A percentile compares a stretch with the other conserved stretches of the same genome.
Conservation (phyloP, 1,140 invertebrate genomes). For the Drosophila arizonae region DNA sequence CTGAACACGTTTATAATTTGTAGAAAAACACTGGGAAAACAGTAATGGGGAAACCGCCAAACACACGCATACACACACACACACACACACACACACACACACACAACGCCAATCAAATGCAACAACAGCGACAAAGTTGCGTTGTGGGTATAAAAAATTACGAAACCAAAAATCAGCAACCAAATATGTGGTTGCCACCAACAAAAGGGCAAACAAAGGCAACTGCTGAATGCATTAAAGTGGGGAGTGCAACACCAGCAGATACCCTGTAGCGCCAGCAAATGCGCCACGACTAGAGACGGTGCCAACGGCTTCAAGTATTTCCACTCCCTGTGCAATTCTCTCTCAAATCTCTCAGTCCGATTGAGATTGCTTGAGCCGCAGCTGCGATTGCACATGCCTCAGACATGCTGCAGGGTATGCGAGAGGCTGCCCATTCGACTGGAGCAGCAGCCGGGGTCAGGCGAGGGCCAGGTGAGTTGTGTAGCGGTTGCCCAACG, state of each 20-base stretch:
- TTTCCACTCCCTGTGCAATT: no score
- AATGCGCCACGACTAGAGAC: no score
- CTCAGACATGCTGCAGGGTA: background rate
- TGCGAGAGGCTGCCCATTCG: background rate
- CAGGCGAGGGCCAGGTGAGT: slow-evolving; percentile 50
- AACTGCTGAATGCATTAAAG: slow-evolving; percentile 16
- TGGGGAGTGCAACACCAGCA: background rate
- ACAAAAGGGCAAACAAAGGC: slow-evolving; percentile 73
- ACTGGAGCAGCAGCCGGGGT: background rate
- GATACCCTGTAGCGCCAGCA: slow-evolving; percentile 4
- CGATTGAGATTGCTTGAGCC: no score
- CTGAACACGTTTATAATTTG: slow-evolving; percentile 49
- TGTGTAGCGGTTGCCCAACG: slow-evolving; percentile 53
- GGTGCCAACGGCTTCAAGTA: no score
- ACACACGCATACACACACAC: slow-evolving; percentile 51
- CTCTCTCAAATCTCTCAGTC: no score
- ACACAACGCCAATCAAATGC: slow-evolving; percentile 62
- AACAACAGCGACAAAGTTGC: slow-evolving; percentile 52
- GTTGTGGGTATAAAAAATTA: slow-evolving; percentile 75
- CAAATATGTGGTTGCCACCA: slow-evolving; percentile 80
- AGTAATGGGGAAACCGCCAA: slow-evolving; percentile 68
- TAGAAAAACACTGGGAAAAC: slow-evolving; percentile 31
- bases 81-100: slow-evolving; percentile 19
- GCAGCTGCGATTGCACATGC: no score
- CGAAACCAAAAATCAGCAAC: slow-evolving; percentile 82